Evolutionary conservation across 1,140 invertebrate genomes (phyloP).

Genomic region (Platyura marginata): DNA sequence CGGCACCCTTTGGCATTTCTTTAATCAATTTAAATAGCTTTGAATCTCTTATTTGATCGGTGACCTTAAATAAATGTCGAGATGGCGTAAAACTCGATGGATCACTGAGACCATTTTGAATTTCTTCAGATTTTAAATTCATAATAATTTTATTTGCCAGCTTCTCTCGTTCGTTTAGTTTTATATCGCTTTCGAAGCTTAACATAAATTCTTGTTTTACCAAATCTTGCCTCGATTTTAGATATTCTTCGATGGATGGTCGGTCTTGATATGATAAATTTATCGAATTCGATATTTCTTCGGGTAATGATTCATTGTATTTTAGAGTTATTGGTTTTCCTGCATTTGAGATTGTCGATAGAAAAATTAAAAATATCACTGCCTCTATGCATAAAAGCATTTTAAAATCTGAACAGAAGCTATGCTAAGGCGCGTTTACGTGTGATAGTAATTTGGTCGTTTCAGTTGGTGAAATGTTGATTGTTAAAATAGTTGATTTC

Average conservation of each 20-base stretch:
- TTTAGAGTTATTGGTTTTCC: no score
- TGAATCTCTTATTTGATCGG: slow-evolving; percentile 36
- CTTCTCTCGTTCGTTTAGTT: not conserved
- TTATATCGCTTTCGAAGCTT: not conserved
- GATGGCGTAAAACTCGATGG: slow-evolving; percentile 40
- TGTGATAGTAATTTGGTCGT: no score
- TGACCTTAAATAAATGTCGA: slow-evolving; percentile 42
- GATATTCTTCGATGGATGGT: not conserved
- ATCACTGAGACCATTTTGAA: slow-evolving; percentile 33
- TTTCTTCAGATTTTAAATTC: slow-evolving; percentile 39
- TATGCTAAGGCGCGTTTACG: no score
- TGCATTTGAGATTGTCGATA: no score
- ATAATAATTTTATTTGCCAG: slow-evolving; percentile 32
- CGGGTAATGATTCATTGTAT: no score
- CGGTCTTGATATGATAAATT: no score
- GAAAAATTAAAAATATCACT: no score
- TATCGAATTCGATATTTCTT: no score
- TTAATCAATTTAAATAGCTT: slow-evolving; percentile 43
- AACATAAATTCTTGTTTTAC: not conserved
- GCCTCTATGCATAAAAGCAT: no score
- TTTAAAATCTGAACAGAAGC: no score
- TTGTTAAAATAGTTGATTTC: no score
- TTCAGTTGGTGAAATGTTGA: no score
- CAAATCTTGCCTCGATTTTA: not conserved
- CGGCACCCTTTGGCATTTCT: slow-evolving; percentile 50